Percentiles rank a stretch among this genome's conserved stretches.
phyloP scores from a whole-genome alignment of 2,113 vertebrate genomes.

The Melanerpes formicivorus region DNA sequence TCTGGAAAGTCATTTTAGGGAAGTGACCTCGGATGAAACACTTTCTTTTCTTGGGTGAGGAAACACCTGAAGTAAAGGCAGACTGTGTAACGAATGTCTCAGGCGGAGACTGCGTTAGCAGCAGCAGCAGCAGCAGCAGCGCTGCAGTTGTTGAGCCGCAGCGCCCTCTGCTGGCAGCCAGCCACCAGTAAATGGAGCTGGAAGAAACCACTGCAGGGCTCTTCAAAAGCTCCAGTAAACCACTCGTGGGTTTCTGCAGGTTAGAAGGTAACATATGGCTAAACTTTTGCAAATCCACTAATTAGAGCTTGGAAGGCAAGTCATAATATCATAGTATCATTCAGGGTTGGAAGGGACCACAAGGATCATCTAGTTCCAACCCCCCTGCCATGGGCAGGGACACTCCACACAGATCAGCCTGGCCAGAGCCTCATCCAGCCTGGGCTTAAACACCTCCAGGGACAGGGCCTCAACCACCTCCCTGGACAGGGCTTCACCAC shows the following conservation, averaged over 20 bases:
- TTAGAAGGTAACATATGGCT: background rate
- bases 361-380: too few relatives aligned
- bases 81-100: background rate
- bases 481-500: too few relatives aligned
- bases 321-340: too few relatives aligned
- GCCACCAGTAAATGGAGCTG: rapidly evolving
- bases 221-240: background rate
- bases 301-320: background rate
- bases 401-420: too few relatives aligned
- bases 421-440: too few relatives aligned
- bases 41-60: background rate
- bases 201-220: background rate
- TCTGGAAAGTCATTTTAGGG: background rate
- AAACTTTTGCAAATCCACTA: background rate
- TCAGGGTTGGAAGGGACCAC: too few relatives aligned
- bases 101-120: background rate
- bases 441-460: too few relatives aligned
- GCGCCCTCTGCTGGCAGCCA: conserved; percentile 68
- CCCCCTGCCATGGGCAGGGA: too few relatives aligned
- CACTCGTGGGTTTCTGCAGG: background rate
- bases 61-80: background rate
- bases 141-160: conserved; percentile 9
- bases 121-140: background rate
- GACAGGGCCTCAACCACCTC: too few relatives aligned
- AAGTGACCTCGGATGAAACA: background rate